Evolutionary conservation across 1,140 invertebrate species (phyloP).

Genomic region (Lepidurus apus): DNA sequence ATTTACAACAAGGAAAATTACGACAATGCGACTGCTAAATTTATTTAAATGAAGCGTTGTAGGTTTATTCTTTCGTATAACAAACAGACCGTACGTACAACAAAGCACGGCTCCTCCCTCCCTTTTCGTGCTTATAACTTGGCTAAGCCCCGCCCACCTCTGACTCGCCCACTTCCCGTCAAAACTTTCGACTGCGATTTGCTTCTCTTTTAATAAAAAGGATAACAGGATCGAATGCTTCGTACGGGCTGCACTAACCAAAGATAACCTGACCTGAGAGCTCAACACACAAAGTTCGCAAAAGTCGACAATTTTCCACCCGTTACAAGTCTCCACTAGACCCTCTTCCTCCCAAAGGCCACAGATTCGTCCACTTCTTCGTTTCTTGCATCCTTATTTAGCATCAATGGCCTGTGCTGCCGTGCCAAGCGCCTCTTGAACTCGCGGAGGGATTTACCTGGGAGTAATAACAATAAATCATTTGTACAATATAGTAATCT

Average conservation of each 20-base stretch:
- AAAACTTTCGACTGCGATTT: background rate
- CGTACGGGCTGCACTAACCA: background rate
- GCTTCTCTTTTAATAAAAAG: background rate
- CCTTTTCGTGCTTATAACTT: background rate
- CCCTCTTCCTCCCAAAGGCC: background rate
- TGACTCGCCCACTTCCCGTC: background rate
- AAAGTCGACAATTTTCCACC: background rate
- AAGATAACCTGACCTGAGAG: slow-evolving; percentile 4
- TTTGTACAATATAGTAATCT: background rate
- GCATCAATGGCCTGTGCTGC: background rate
- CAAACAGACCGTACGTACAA: slow-evolving; percentile 14
- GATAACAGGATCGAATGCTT: background rate
- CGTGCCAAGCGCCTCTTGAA: background rate
- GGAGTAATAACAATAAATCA: background rate
- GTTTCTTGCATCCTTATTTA: too few relatives aligned
- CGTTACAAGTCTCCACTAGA: background rate
- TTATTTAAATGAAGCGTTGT: background rate
- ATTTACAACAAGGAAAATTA: too few relatives aligned
- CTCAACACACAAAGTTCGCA: slow-evolving; percentile 12
- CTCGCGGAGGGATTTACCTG: background rate
- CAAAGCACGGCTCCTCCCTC: background rate
- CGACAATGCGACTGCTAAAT: too few relatives aligned
- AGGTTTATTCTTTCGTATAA: slow-evolving; percentile 11
- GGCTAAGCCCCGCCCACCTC: background rate
- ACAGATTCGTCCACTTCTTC: background rate